Base-by-base conservation (phyloP, 2,888 invertebrate genomes). In the Furcula furcula region DNA sequence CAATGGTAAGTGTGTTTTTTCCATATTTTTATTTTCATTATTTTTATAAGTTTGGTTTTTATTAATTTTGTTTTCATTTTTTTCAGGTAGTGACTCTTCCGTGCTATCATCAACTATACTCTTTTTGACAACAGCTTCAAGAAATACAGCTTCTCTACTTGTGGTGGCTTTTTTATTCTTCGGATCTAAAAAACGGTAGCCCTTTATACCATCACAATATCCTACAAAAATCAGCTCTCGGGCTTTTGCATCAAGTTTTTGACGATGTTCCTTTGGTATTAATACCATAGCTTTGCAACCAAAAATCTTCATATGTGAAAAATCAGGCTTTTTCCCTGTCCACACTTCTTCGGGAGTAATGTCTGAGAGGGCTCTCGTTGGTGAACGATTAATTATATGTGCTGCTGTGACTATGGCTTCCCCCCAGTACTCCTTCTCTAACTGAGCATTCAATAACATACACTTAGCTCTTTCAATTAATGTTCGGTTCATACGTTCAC, bases 161-260 rank as follows among this genome's bases (percentile, higher is more conserved):
- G n/a, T n/a, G n/a, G n/a, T n/a, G n/a, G 7, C 14, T 27, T 26
- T n/a, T 3, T 19, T 32, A 19, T 1, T 32, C 13, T 32, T 19
- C 4, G 25, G 32, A 13, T 26, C 16, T 22, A 32, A 27, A 22
- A 34, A 34, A 2, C 29, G 7, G 23, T 25, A 34, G 12, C 23
- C 34, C 14, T 34, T 34, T 16, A 14, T 19, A 10, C 23, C 2
- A 4, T 34, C 29, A 13, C 18, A 9, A n/a, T 34, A 34, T 1
- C 34, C 29, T 23, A 29, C 23, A 29, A 34, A 29, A 0, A 23
- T 34, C 9, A 25, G 6, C 9, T 34, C 1, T 1, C 9, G 1
- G 2, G 29, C 22, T 23, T 34, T 34, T 9, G 12, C n/a, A 34
- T 34, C 29, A 3, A 29, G 14, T 11, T 34, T 34, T 4, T n/a